Conservation (phyloP, 2,888 invertebrate genomes). For the Andrena camellia region DNA sequence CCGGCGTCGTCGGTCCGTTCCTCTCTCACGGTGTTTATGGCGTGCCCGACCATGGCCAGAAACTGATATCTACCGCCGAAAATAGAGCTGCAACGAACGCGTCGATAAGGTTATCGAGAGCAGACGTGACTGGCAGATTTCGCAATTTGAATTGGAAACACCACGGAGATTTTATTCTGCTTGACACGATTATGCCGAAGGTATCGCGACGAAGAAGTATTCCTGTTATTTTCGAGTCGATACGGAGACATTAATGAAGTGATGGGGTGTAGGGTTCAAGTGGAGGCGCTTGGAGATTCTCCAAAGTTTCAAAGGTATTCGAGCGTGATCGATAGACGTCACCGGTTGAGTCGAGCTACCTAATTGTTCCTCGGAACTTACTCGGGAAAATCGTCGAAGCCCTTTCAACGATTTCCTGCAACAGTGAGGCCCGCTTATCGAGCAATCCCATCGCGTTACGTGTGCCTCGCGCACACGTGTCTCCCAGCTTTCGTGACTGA, state of each 20-base stretch:
- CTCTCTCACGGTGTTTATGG: not conserved
- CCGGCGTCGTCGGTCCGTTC: not conserved
- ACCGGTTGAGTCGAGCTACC: not conserved
- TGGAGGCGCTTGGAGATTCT: too few species aligned
- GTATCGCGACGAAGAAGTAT: too few species aligned
- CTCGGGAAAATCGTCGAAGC: not conserved
- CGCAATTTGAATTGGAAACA: not conserved
- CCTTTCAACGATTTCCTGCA: slow-evolving; percentile 29
- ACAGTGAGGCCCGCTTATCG: slow-evolving; percentile 57
- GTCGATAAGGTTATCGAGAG: not conserved
- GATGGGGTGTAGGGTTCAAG: too few species aligned
- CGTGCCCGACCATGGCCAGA: slow-evolving; percentile 1
- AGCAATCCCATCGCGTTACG: slow-evolving; percentile 55
- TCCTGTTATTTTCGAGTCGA: too few species aligned
- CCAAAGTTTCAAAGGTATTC: not conserved
- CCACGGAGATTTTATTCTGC: too few species aligned
- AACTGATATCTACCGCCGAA: not conserved
- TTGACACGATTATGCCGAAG: too few species aligned
- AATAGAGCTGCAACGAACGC: too few species aligned
- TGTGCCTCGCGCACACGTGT: slow-evolving; percentile 54
- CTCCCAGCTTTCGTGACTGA: slow-evolving; percentile 67
- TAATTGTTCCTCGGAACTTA: not conserved
- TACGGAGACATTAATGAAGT: too few species aligned
- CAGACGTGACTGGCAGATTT: not conserved
- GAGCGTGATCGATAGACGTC: not conserved